Evolutionary conservation across 1,140 invertebrate species (phyloP).

Genomic region (Babylonia areolata): DNA sequence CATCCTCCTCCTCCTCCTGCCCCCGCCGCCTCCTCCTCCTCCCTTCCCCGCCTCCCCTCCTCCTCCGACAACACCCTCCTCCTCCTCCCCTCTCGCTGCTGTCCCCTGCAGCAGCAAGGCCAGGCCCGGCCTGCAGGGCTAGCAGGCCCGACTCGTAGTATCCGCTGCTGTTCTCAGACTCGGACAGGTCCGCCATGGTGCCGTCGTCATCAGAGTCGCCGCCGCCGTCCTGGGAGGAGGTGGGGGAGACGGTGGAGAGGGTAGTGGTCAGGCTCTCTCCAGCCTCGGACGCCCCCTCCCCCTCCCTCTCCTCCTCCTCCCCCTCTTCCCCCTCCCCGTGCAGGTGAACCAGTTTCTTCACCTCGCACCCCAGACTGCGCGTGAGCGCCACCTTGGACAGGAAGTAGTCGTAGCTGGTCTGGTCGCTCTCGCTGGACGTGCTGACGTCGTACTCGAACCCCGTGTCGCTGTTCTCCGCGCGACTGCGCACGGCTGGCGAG

Average conservation of each 20-base stretch:
- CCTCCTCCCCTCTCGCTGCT: background rate
- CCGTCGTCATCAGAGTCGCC: constrained; percentile 50
- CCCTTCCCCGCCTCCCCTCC: background rate
- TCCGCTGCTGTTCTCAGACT: constrained; percentile 60
- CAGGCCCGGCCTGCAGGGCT: background rate
- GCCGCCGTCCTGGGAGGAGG: constrained; percentile 36
- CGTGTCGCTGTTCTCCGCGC: constrained; percentile 57
- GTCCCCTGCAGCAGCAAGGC: background rate
- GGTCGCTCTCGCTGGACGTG: constrained; percentile 63
- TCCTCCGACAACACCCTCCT: background rate
- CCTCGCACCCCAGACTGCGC: constrained; percentile 59
- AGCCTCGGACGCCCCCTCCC: background rate
- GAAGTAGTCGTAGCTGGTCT: constrained; percentile 57
- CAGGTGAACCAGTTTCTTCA: constrained; percentile 54
- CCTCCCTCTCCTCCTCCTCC: background rate
- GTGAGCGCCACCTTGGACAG: constrained; percentile 63
- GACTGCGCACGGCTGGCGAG: background rate
- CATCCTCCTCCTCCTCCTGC: background rate
- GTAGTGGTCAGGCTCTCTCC: background rate
- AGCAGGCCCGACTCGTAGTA: constrained; percentile 47
- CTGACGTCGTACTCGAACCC: constrained; percentile 65
- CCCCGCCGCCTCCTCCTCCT: background rate
- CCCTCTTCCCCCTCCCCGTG: background rate
- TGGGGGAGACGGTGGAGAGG: constrained; percentile 25
- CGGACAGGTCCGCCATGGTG: constrained; percentile 54